Evolutionary conservation across 2,113 vertebrate species (phyloP), one percentile per base, ranked within the genome.

Genomic region (Centropristis striata): DNA sequence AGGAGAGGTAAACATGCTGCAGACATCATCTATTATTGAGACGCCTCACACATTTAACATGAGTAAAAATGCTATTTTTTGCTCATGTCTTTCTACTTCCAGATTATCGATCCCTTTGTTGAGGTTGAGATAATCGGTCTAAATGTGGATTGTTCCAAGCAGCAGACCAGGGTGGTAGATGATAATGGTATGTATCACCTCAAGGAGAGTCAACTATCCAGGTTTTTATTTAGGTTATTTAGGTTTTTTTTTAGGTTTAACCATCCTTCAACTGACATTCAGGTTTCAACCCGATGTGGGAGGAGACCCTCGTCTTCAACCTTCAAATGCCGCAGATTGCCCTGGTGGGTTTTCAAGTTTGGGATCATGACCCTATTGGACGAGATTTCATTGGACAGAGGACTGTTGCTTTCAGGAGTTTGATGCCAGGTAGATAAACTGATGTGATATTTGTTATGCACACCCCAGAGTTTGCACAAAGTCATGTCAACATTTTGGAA

Each of bases 231-330:
- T 14, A 12, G 67, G n/a, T n/a, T 11, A 36, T 15, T 12, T 2
- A 57, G 25, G 37, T 51, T 27, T 46, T 55, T 18, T 3, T 63
- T 18, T 14, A 12, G 67, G n/a, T n/a, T 8, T 47, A 51, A 58
- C 13, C 5, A 44, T 18, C 18, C 23, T 51, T 50, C 18, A 57
- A 3, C 10, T 50, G 41, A 76, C 23, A 3, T 84, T 15, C 18
- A 99, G 98, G 98, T 1, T 99, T 99, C 88, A 99, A 99, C 89
- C 98, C 98, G 1, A 96, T 98, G 97, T 99, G 98, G 98, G 98
- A 99, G 89, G 98, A 99, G 64, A 99, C 97, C 0, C 73, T 99
- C 37, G 96, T 99, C 75, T 99, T 99, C 93, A 96, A 94, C 0
- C 84, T 99, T 1, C 95, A 97, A 78, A 98, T 99, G 98, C 96